phyloP scores from a whole-genome alignment of 1,140 invertebrate genomes.

The Hermetia illucens region DNA sequence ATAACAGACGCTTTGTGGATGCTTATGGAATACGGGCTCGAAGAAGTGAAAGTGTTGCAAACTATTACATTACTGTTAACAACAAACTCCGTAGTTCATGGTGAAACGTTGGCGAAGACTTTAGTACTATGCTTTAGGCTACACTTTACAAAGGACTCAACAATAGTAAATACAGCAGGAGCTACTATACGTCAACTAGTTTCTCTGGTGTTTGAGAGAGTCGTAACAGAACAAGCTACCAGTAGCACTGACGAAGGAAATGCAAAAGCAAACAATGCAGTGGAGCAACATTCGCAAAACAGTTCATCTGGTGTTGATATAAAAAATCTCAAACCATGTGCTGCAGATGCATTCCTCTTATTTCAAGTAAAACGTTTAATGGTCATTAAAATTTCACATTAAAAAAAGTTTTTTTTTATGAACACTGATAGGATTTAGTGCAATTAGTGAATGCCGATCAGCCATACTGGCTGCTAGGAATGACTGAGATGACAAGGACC shows the following conservation, averaged over 20 bases:
- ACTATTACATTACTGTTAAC: slow-evolving; percentile 89
- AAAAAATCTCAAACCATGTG: too few relatives aligned
- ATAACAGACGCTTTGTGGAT: slow-evolving; percentile 88
- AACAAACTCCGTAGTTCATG: slow-evolving; percentile 85
- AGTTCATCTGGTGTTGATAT: too few relatives aligned
- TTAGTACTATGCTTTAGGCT: slow-evolving; percentile 91
- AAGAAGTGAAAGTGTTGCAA: slow-evolving; percentile 94
- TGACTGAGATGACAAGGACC: slow-evolving; percentile 93
- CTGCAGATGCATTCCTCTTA: slow-evolving; percentile 87
- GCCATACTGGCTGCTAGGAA: slow-evolving; percentile 85
- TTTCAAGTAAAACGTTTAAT: slow-evolving; percentile 58
- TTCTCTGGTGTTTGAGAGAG: slow-evolving; percentile 91
- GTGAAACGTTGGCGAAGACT: slow-evolving; percentile 87
- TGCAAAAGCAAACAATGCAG: too few relatives aligned
- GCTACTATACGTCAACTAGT: slow-evolving; percentile 93
- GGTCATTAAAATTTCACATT: slow-evolving; percentile 6
- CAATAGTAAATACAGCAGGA: slow-evolving; percentile 90
- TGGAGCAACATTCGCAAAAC: too few relatives aligned
- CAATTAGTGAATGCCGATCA: slow-evolving; percentile 93
- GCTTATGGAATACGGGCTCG: slow-evolving; percentile 80
- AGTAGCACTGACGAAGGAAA: too few relatives aligned
- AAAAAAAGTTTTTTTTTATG: too few relatives aligned
- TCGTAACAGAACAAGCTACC: slow-evolving; percentile 52
- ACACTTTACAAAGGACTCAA: slow-evolving; percentile 78
- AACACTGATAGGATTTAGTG: slow-evolving; percentile 90